Evolutionary conservation across 2,113 vertebrate species (phyloP), one percentile per base, ranked within the genome.

Genomic region (Cynoglossus semilaevis): DNA sequence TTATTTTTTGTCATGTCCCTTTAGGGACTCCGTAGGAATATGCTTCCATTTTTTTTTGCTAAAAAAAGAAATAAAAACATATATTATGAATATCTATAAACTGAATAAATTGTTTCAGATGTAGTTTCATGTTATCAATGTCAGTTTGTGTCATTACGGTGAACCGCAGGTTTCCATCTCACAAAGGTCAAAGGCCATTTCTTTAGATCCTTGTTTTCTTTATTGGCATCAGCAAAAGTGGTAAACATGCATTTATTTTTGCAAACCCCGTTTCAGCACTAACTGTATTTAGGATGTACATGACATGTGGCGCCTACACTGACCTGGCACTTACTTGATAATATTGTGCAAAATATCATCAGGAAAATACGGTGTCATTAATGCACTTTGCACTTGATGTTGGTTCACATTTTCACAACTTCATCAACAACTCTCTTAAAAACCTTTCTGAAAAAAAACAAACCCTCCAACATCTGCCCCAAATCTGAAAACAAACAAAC

Each of bases 141-240:
- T n/a, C n/a, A n/a, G n/a, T n/a, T n/a, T n/a, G 22, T 29, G 22
- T 29, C 22, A 2, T 29, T 2, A 29, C 22, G 22, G 22, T n/a
- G n/a, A n/a, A n/a, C n/a, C n/a, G n/a, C n/a, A n/a, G n/a, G n/a
- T 29, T 29, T 29, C 22, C 22, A 29, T 14, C 15, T 12, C 45
- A 55, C 37, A 65, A 36, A 37, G 29, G 19, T 58, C 46, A 37
- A 10, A 34, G 36, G 18, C 37, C 38, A 45, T 18, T 52, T 74
- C 54, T 77, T 44, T 88, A 72, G 52, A 80, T 29, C 22, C 22
- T 29, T 81, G 40, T 79, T 80, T 76, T 87, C 53, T 92, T 92
- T 92, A 91, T 90, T 92, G 82, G 85, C 90, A 88, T 90, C 84
- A 88, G 88, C 88, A 91, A 88, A 89, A 75, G 83, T 84, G 80